These are phyloP conservation scores for Mylabris phalerata DNA, from an alignment of 1,140 invertebrate genomes.

Conservation along the genomic window DNA sequence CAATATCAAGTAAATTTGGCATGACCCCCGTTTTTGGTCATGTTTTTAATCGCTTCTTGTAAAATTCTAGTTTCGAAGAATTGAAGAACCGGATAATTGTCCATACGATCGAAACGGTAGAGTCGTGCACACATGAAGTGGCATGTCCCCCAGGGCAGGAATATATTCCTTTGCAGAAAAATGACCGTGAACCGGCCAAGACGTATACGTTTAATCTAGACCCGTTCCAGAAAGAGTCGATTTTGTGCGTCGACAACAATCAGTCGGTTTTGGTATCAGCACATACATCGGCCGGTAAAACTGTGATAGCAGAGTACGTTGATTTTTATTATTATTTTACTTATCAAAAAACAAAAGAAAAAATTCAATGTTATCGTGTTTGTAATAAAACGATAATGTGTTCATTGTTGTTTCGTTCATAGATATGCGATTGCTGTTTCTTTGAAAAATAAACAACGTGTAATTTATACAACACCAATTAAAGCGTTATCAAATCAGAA, in stretches of 20 bases:
- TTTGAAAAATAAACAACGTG: conserved; percentile 67
- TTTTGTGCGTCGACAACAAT: conserved; percentile 95
- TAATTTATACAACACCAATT: conserved; percentile 99
- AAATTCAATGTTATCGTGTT: background rate
- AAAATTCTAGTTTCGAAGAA: conserved; percentile 49
- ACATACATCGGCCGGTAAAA: conserved; percentile 99
- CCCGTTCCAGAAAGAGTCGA: conserved; percentile 97
- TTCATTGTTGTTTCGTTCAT: background rate
- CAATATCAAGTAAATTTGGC: conserved; percentile 34
- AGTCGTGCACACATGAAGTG: conserved; percentile 89
- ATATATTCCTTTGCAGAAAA: conserved; percentile 65
- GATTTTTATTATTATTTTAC: conserved; percentile 6
- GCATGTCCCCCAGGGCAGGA: conserved; percentile 80
- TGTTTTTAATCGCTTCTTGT: background rate
- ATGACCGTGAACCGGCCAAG: conserved; percentile 69
- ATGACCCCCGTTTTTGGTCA: background rate
- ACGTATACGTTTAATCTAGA: conserved; percentile 93
- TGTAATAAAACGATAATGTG: background rate
- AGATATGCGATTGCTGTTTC: conserved; percentile 70
- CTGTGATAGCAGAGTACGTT: conserved; percentile 94
- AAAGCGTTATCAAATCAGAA: conserved; percentile 99
- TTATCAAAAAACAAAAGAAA: background rate
- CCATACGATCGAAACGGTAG: conserved; percentile 80
- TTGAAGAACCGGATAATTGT: conserved; percentile 66
- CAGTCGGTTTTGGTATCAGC: conserved; percentile 97